phyloP scores from a whole-genome alignment of 2,797 vertebrate species.

The Poecilia velifera region DNA sequence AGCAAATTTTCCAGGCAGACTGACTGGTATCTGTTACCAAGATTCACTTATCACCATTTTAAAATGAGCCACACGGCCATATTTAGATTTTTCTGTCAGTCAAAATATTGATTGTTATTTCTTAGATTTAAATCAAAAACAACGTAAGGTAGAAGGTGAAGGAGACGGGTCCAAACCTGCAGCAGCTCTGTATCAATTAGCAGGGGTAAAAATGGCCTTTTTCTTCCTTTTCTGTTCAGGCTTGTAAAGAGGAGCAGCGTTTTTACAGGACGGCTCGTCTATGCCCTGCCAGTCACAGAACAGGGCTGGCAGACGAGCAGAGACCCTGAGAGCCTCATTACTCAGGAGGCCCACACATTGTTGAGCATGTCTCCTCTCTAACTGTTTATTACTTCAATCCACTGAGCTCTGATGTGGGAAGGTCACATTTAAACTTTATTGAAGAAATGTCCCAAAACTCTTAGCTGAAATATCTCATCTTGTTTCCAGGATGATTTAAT shows the following conservation, averaged over 20 bases:
- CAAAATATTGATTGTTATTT: slow-evolving; percentile 19
- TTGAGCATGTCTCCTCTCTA: slow-evolving; percentile 29
- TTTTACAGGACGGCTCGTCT: slow-evolving; percentile 27
- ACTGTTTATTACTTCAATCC: slow-evolving; percentile 6
- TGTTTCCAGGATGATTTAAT: background rate
- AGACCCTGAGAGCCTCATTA: slow-evolving; percentile 53
- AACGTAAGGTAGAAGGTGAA: slow-evolving; percentile 15
- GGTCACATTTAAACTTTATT: slow-evolving; percentile 12
- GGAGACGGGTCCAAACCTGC: slow-evolving; percentile 41
- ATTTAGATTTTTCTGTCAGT: background rate
- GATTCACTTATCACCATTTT: slow-evolving; percentile 31
- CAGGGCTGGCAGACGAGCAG: slow-evolving; percentile 42
- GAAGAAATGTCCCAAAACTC: slow-evolving; percentile 8
- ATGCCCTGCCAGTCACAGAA: slow-evolving; percentile 46
- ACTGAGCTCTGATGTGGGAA: slow-evolving; percentile 23
- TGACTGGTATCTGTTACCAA: slow-evolving; percentile 40
- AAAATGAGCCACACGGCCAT: background rate
- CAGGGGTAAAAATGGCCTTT: slow-evolving; percentile 45
- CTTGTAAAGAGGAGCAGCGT: slow-evolving; percentile 37
- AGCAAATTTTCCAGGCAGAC: slow-evolving; percentile 40
- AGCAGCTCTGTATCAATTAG: slow-evolving; percentile 62
- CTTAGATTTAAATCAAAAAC: slow-evolving; percentile 19
- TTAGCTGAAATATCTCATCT: background rate
- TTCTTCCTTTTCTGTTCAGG: slow-evolving; percentile 10
- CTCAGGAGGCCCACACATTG: slow-evolving; percentile 39